Base-by-base conservation (phyloP, 2,888 invertebrate genomes). In the Erebia palarica region DNA sequence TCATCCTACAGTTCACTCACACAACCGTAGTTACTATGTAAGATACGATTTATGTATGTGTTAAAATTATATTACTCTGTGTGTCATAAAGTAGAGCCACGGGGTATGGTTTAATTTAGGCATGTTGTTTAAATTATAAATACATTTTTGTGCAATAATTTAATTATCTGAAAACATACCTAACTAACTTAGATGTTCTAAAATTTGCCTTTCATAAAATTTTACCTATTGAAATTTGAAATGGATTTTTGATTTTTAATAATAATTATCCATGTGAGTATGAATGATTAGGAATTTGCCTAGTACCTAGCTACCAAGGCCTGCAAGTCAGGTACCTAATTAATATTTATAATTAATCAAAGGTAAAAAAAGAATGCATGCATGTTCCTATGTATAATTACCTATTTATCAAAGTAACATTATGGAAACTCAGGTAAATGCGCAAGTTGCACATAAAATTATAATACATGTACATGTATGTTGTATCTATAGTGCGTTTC, bases 401-500 rank as follows among this genome's bases (percentile, higher is more conserved):
- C 1, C 1, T 51, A 51, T n/a, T 51, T 51, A 51, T 47, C 1
- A 11, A 47, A 47, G 47, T 47, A 11, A 47, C 47, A 47, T 47
- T 13, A 47, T 5, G 18, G 27, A 65, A 16, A 51, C 27, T 68
- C 65, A 68, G 60, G 68, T 70, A 73, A 65, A 70, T 42, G 47
- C 27, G 65, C 65, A 68, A 69, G 49, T 59, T 58, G 58, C 59
- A 67, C 67, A 67, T 66, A 49, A 49, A 68, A 68, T 67, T 72
- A 69, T 64, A 71, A 67, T 69, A 73, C 55, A 57, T 65, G 67
- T 75, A 67, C 42, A 73, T 65, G 65, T 64, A 67, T 72, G 65
- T 65, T 13, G 55, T 69, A 71, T 68, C 68, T 70, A 73, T 76
- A 77, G 69, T 72, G 72, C 69, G 67, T 73, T 68, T 69, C 74